Conservation (phyloP, 2,797 vertebrate species). For the Clarias pachynema region DNA sequence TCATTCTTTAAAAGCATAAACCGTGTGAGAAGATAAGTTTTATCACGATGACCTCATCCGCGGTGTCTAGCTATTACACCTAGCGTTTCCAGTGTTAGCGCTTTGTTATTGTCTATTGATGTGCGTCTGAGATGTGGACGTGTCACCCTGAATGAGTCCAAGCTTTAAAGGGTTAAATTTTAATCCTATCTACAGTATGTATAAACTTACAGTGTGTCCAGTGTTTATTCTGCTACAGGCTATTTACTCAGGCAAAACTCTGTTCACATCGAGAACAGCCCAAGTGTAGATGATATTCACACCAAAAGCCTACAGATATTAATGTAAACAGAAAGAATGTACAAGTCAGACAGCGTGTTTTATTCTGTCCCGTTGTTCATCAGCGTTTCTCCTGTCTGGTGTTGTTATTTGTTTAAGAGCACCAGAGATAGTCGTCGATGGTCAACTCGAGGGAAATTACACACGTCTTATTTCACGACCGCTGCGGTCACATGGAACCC, state of each 20-base stretch:
- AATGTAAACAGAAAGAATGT: slow-evolving; percentile 36
- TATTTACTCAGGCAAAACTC: not conserved
- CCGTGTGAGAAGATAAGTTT: too few relatives aligned
- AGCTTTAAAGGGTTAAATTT: not conserved
- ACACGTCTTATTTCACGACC: slow-evolving; percentile 21
- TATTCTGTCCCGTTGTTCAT: not conserved
- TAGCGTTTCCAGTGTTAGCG: too few relatives aligned
- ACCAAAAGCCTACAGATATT: not conserved
- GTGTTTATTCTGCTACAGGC: not conserved
- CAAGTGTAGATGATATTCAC: not conserved
- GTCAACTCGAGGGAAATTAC: slow-evolving; percentile 37
- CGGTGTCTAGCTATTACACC: too few relatives aligned
- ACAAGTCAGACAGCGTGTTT: not conserved
- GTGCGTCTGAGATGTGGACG: too few relatives aligned
- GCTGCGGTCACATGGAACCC: slow-evolving; percentile 35
- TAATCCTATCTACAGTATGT: not conserved
- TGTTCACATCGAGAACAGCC: slow-evolving; percentile 24
- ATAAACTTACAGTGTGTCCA: not conserved
- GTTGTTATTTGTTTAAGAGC: slow-evolving; percentile 14
- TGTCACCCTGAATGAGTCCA: not conserved
- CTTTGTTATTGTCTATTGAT: too few relatives aligned
- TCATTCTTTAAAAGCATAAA: too few relatives aligned
- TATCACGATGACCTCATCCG: too few relatives aligned
- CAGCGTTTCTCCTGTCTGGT: not conserved
- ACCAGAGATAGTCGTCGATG: not conserved